phyloP scores from a whole-genome alignment of 2,113 vertebrate genomes.

The Cyprinus carpio region DNA sequence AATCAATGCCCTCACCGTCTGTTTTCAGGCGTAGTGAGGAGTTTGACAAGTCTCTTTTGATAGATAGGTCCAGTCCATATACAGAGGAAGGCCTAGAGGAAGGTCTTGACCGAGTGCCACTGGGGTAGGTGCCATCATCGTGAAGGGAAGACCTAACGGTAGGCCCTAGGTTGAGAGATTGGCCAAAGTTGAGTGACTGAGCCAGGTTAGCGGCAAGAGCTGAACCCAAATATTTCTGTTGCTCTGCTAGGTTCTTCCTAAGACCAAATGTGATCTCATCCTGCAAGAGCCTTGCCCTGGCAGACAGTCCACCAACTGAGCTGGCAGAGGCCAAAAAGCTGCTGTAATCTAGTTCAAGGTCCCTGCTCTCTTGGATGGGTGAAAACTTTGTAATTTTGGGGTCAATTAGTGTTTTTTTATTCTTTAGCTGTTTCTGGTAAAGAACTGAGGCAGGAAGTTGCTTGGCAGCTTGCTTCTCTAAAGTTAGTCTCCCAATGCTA shows the following conservation, averaged over 20 bases:
- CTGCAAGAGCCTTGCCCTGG: conserved; percentile 92
- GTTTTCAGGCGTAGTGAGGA: conserved; percentile 93
- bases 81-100: conserved; percentile 95
- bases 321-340: conserved; percentile 87
- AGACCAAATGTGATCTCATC: conserved; percentile 97
- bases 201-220: conserved; percentile 83
- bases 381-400: conserved; percentile 96
- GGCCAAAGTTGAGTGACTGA: conserved; percentile 82
- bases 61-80: conserved; percentile 94
- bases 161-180: conserved; percentile 78
- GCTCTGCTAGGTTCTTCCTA: conserved; percentile 94
- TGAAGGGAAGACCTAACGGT: conserved; percentile 82
- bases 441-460: conserved; percentile 94
- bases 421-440: conserved; percentile 96
- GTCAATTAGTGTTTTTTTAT: conserved; percentile 92
- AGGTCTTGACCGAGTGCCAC: conserved; percentile 89
- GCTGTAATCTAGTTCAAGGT: conserved; percentile 92
- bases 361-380: conserved; percentile 93
- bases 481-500: conserved; percentile 94
- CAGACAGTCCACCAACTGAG: conserved; percentile 86
- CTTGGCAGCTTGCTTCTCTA: conserved; percentile 98
- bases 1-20: conserved; percentile 89
- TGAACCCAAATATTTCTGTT: conserved; percentile 92
- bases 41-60: conserved; percentile 94
- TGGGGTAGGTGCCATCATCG: conserved; percentile 91